Conservation (phyloP, 2,797 vertebrate genomes). For the Apogon hyalosoma region DNA sequence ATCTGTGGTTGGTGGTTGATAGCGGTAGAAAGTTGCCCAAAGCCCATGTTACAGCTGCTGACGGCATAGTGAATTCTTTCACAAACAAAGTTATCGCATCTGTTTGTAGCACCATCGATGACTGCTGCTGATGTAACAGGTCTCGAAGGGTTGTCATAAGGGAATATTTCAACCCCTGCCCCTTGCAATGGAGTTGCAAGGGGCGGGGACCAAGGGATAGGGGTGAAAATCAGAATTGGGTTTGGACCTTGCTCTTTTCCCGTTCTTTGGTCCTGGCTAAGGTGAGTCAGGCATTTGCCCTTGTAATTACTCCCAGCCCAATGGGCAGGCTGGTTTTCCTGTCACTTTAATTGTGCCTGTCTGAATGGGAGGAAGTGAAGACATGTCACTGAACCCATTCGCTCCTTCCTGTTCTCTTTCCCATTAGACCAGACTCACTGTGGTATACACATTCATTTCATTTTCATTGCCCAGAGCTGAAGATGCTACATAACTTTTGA, state of each 20-base stretch:
- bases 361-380: constrained; percentile 28
- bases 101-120: no score
- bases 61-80: no score
- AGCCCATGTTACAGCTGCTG: no score
- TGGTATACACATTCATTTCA: background rate
- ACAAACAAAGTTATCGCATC: no score
- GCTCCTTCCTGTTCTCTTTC: constrained; percentile 17
- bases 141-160: no score
- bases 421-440: background rate
- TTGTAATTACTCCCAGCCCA: constrained; percentile 52
- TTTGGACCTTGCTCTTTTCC: constrained; percentile 5
- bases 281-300: constrained; percentile 55
- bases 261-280: constrained; percentile 19
- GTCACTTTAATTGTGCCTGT: constrained; percentile 42
- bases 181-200: no score
- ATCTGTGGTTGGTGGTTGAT: no score
- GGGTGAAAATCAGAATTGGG: no score
- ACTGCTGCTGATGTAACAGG: no score
- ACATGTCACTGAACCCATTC: constrained; percentile 26
- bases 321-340: constrained; percentile 44
- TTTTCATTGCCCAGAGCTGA: background rate
- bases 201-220: no score
- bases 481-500: background rate
- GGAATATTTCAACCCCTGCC: no score
- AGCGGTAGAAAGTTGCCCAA: no score